Evolutionary conservation across 2,888 invertebrate species (phyloP).

Genomic region (Aelia acuminata): DNA sequence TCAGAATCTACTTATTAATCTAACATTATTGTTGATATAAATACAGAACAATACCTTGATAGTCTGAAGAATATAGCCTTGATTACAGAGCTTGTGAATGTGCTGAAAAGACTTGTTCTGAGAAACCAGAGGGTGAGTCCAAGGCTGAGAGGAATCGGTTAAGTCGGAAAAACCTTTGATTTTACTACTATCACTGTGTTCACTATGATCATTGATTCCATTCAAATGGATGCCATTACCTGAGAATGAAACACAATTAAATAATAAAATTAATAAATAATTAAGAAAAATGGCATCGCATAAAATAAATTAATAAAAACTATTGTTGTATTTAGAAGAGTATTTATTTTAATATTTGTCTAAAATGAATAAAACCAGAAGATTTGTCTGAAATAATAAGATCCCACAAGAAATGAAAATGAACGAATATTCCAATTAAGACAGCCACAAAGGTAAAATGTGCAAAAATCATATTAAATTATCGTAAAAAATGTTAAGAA

Average conservation of each 20-base stretch:
- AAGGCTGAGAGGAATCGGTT: constrained; percentile 61
- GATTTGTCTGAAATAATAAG: no score
- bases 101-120: constrained; percentile 63
- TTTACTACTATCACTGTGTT: constrained; percentile 68
- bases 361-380: no score
- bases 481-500: no score
- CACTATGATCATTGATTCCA: constrained; percentile 68
- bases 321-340: no score
- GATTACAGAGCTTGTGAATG: constrained; percentile 63
- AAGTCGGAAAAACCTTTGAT: constrained; percentile 39
- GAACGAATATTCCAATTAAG: no score
- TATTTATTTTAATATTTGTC: no score
- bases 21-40: background rate
- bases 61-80: constrained; percentile 65
- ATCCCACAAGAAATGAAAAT: no score
- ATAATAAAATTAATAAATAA: constrained; percentile 56
- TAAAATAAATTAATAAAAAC: no score
- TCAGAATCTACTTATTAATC: background rate
- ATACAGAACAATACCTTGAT: constrained; percentile 63
- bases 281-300: constrained; percentile 40
- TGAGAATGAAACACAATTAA: background rate
- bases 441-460: no score
- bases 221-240: constrained; percentile 64
- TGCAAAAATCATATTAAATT: no score
- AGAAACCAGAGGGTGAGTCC: constrained; percentile 61